These are phyloP conservation scores for Teleogryllus occipitalis DNA, from an alignment of 1,140 invertebrate species.

Conservation along the genomic window DNA sequence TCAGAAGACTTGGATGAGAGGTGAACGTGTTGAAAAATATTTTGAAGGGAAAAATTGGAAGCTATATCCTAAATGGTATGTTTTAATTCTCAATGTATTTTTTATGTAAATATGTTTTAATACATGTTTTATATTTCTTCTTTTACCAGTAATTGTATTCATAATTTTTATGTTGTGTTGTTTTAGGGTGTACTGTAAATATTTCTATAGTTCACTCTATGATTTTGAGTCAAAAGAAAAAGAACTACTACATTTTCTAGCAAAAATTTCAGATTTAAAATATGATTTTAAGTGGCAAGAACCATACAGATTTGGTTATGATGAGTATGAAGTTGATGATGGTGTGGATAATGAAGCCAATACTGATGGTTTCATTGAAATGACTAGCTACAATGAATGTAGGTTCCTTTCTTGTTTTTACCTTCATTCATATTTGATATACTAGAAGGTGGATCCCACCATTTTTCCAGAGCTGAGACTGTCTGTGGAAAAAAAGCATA, in stretches of 20 bases:
- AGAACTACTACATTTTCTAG: slow-evolving; percentile 65
- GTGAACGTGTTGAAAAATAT: slow-evolving; percentile 57
- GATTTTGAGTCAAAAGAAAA: slow-evolving; percentile 56
- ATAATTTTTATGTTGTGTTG: not conserved
- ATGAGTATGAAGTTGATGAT: slow-evolving; percentile 12
- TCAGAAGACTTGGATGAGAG: slow-evolving; percentile 50
- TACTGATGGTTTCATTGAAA: slow-evolving; percentile 9
- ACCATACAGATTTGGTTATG: slow-evolving; percentile 38
- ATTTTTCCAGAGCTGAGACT: no score
- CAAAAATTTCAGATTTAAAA: slow-evolving; percentile 37
- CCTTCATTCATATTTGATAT: not conserved
- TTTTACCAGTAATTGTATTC: no score
- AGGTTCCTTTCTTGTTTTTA: not conserved
- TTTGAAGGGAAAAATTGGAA: slow-evolving; percentile 66
- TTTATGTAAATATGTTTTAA: no score
- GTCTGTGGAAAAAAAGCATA: no score
- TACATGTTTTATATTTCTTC: no score
- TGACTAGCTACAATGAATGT: slow-evolving; percentile 6
- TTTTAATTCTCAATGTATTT: not conserved
- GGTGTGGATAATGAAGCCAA: slow-evolving; percentile 20
- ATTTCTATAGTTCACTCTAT: slow-evolving; percentile 51
- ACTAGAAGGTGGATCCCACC: not conserved
- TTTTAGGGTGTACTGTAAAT: slow-evolving; percentile 73
- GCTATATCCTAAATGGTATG: slow-evolving; percentile 78
- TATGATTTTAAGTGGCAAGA: slow-evolving; percentile 46